Percentiles rank a stretch among this genome's conserved stretches.
Evolutionary conservation across 2,888 invertebrate genomes (phyloP).

Genomic region (Chloroclysta siterata): DNA sequence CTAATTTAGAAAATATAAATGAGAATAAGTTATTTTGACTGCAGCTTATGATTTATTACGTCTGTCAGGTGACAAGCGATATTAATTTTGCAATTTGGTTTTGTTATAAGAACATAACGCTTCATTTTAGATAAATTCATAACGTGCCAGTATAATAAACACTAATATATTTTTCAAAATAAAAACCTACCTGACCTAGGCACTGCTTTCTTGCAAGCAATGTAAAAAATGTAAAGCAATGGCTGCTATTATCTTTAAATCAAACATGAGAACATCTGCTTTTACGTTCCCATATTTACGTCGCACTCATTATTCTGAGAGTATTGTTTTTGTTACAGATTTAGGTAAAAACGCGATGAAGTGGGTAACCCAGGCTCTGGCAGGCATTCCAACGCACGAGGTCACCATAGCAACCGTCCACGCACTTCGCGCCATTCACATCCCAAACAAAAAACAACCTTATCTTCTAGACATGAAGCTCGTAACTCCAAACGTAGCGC

Average conservation of each 20-base stretch:
- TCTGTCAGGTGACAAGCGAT: constrained; percentile 13
- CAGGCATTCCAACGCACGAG: constrained; percentile 74
- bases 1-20: constrained; percentile 63
- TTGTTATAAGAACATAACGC: background rate
- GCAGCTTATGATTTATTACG: constrained; percentile 11
- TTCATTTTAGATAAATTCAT: background rate
- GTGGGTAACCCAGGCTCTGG: constrained; percentile 67
- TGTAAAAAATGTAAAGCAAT: background rate
- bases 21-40: constrained; percentile 41
- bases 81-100: constrained; percentile 11
- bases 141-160: background rate
- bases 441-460: constrained; percentile 71
- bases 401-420: constrained; percentile 85
- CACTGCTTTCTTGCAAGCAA: background rate
- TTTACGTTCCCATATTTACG: constrained; percentile 21
- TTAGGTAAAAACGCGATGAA: constrained; percentile 71
- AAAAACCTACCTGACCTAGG: background rate
- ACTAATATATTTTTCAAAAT: background rate
- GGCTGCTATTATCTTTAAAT: constrained; percentile 14
- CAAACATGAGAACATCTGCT: constrained; percentile 19
- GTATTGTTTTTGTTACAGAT: constrained; percentile 65
- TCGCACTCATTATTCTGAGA: constrained; percentile 50
- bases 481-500: constrained; percentile 63
- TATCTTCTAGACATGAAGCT: constrained; percentile 62
- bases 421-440: constrained; percentile 54